These are phyloP conservation scores for Tetramorium alpestre DNA, from an alignment of 1,140 invertebrate genomes.

Conservation along the genomic window DNA sequence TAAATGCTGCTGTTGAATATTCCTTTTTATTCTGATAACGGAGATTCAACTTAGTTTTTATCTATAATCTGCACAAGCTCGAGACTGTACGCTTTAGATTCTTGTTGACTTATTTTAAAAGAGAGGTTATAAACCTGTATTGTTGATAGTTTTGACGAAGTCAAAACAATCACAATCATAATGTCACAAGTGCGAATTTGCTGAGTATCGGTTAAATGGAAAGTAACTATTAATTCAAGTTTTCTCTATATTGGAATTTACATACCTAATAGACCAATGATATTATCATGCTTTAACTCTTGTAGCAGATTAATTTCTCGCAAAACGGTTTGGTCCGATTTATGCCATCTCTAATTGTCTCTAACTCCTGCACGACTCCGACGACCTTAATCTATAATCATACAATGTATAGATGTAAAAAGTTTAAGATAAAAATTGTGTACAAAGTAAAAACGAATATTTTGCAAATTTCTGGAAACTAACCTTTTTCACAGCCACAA, in stretches of 20 bases:
- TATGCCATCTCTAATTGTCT: constrained; percentile 93
- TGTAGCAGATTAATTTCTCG: constrained; percentile 99
- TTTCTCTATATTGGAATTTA: constrained; percentile 40
- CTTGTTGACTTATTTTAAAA: too few species aligned
- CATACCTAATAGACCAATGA: constrained; percentile 94
- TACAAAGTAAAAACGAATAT: background rate
- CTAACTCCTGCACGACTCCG: constrained; percentile 95
- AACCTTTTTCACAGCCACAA: constrained; percentile 99
- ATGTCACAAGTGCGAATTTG: too few species aligned
- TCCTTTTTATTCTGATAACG: background rate
- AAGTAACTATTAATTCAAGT: background rate
- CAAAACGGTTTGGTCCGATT: constrained; percentile 98
- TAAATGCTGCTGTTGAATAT: too few species aligned
- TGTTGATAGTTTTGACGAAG: too few species aligned
- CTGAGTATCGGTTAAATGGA: too few species aligned
- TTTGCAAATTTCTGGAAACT: background rate
- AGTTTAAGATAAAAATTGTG: constrained; percentile 25
- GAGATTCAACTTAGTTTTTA: too few species aligned
- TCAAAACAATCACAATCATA: too few species aligned
- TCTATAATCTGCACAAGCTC: too few species aligned
- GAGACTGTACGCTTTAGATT: too few species aligned
- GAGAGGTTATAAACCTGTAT: too few species aligned
- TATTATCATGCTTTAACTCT: constrained; percentile 97
- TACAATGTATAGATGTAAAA: constrained; percentile 77
- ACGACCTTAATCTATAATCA: constrained; percentile 94